These are phyloP conservation scores for Ceyx erithaca DNA, from an alignment of 2,797 vertebrate species.

Conservation along the genomic window DNA sequence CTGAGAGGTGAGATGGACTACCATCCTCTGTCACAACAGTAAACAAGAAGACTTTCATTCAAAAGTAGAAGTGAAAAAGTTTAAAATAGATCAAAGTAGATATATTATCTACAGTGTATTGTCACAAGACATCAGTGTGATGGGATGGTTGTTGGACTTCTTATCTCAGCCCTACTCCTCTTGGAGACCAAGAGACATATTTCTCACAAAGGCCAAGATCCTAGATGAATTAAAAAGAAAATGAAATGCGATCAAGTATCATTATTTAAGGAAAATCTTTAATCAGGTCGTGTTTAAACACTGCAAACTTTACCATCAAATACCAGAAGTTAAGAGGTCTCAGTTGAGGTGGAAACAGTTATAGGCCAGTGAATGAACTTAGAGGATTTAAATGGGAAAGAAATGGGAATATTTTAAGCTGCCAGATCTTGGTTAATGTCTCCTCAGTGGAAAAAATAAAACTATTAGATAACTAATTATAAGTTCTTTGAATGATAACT, in stretches of 20 bases:
- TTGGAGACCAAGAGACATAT: background rate
- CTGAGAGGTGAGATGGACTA: background rate
- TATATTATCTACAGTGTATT: background rate
- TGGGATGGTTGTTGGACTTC: background rate
- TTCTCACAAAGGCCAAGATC: background rate
- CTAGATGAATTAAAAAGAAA: background rate
- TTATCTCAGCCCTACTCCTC: background rate
- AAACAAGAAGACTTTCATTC: background rate
- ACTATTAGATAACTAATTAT: background rate
- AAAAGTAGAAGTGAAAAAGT: background rate
- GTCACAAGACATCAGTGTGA: conserved; percentile 1
- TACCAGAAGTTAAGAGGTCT: background rate
- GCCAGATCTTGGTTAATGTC: background rate
- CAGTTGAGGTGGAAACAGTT: background rate
- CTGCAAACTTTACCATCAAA: background rate
- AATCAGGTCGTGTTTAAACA: background rate
- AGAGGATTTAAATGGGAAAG: background rate
- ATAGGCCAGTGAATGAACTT: background rate
- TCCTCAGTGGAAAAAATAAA: background rate
- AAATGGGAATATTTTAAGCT: background rate
- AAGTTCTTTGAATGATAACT: background rate
- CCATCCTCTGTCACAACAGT: background rate
- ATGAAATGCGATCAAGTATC: background rate
- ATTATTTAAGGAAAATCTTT: background rate
- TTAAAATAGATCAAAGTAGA: conserved; percentile 12